Evolutionary conservation across 2,888 invertebrate species (phyloP), one percentile per base, ranked within the genome.

Genomic region (Ormyrus pomaceus): DNA sequence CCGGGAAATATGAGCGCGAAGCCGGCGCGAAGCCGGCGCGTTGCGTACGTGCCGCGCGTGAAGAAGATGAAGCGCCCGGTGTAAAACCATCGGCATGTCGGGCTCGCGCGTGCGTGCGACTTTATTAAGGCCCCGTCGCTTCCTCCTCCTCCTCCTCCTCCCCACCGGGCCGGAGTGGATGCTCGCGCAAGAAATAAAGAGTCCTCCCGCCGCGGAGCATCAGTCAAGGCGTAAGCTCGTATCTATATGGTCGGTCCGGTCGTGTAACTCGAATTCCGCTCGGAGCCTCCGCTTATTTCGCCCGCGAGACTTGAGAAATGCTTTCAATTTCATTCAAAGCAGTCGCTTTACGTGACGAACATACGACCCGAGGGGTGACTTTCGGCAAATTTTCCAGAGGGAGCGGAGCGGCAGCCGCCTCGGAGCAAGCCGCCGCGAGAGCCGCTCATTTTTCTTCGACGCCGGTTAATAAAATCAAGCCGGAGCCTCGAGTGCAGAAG

Each of bases 301-400:
- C 77, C 72, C 48, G 34, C 77, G 80, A 50, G 84, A 80, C 83
- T 75, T 88, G 89, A 89, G 85, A 89, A 89, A 90, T 88, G 88
- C 88, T 88, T 89, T 87, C 89, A 89, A 90, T 90, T 90, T 89
- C 88, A 87, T 87, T 88, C 85, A 86, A 89, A 88, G 85, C 86
- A 86, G 85, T 84, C 84, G 84, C 77, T 74, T 82, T 89, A 90
- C 90, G 90, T 90, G 90, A 88, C 87, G 87, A 86, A 87, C 88
- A 88, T 90, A 88, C 87, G 82, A 83, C 82, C 77, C 76, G 80
- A 68, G 83, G 34, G 34, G 34, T 34, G 85, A 82, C 84, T 87
- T 87, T 84, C 83, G 81, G 82, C 84, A 84, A 86, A 87, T 87
- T 86, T 77, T 73, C 76, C 48, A 45, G 53, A 11, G 55, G 10